Base-by-base conservation (phyloP, 2,113 vertebrate genomes). In the Sceloporus tristichus region DNA sequence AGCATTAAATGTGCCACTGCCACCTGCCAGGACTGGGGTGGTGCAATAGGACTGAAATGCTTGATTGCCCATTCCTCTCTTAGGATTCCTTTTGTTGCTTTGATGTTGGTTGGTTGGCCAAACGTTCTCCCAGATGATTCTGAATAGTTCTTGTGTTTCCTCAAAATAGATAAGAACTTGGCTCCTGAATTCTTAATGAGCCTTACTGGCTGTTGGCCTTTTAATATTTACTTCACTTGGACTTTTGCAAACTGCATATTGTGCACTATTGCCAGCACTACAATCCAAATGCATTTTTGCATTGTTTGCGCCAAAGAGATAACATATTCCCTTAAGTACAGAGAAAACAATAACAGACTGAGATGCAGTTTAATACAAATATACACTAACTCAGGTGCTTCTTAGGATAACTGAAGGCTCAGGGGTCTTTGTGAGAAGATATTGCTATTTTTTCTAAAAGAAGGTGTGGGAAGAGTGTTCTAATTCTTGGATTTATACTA, bases 251-350 rank as follows among this genome's bases (percentile, higher is more conserved):
- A 65, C 54, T 74, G 70, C 79, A 75, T 82, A 82, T 70, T n/a
- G n/a, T 27, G 86, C 79, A 81, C 38, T 59, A 73, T 27, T 59
- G 86, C 74, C 86, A 81, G 70, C 79, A 82, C 34, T 74, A 75
- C 62, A 42, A 34, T 65, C 82, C 70, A 75, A 87, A 87, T 87
- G 54, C 54, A 65, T 48, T 87, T 87, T 82, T n/a, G 38, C 48
- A 87, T 87, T 82, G 79, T 82, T 87, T 82, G 70, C 74, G 38
- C 70, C 79, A 75, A 59, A 81, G 68, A 82, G 86, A 87, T 86
- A 65, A 82, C 70, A 87, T 75, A 81, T 74, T 75, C 79, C 66
- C 85, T 73, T 79, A 73, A 82, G 86, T 75, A 82, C 34, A 87
- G 56, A 54, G 73, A 82, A 56, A 82, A 87, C 70, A 74, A 75